Evolutionary conservation across 2,113 vertebrate species (phyloP).

Genomic region (Amphiprion percula): DNA sequence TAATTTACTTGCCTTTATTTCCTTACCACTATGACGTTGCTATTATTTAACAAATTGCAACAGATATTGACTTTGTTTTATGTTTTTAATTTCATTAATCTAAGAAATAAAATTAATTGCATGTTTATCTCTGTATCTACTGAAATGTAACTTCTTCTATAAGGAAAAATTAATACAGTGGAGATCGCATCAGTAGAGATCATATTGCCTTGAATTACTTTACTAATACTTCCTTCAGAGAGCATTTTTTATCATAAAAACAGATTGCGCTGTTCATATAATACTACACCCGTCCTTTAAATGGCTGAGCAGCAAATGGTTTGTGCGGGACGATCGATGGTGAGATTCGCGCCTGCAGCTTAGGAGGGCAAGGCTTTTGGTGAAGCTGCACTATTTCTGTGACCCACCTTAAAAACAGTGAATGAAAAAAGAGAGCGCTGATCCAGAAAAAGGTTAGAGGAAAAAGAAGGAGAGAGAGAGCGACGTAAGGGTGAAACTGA

Average conservation of each 20-base stretch:
- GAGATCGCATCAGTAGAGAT: slow-evolving; percentile 60
- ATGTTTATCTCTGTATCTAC: slow-evolving; percentile 20
- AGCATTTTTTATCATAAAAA: slow-evolving; percentile 70
- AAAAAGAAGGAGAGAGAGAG: slow-evolving; percentile 52
- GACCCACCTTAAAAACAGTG: slow-evolving; percentile 40
- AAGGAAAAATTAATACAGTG: slow-evolving; percentile 53
- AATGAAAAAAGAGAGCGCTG: slow-evolving; percentile 51
- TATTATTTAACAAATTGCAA: slow-evolving; percentile 13
- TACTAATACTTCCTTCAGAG: slow-evolving; percentile 56
- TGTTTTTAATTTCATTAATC: not conserved
- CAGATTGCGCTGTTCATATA: slow-evolving; percentile 50
- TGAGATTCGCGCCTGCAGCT: not conserved
- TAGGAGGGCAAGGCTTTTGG: slow-evolving; percentile 28
- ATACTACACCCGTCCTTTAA: slow-evolving; percentile 35
- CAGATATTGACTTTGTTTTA: slow-evolving; percentile 10
- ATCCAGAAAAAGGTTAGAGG: slow-evolving; percentile 58
- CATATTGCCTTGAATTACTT: slow-evolving; percentile 66
- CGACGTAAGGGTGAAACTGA: slow-evolving; percentile 78
- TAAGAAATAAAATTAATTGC: not conserved
- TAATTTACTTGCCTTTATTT: not conserved
- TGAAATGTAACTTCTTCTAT: slow-evolving; percentile 50
- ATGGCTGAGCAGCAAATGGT: slow-evolving; percentile 36
- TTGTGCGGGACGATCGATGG: slow-evolving; percentile 41
- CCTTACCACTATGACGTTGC: not conserved
- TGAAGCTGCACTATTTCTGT: slow-evolving; percentile 34